phyloP scores from a whole-genome alignment of 2,113 vertebrate species.

The Anoura caudifer region DNA sequence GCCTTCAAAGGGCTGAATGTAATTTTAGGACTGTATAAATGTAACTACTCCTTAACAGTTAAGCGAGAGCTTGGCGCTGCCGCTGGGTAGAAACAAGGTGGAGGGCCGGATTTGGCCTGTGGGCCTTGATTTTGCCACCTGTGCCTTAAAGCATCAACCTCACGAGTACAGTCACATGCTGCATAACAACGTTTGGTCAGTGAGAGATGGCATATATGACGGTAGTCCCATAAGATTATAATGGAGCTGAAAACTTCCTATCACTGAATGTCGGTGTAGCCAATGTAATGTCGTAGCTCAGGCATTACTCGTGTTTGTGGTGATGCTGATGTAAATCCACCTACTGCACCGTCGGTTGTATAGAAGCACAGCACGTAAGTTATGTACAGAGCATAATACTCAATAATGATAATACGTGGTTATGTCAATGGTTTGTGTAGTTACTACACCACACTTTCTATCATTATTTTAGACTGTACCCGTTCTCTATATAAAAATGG shows the following conservation, averaged over 20 bases:
- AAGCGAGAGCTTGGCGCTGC: no score
- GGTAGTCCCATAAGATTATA: background rate
- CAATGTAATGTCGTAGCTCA: background rate
- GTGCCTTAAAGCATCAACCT: background rate
- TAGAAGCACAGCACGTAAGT: background rate
- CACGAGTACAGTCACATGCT: background rate
- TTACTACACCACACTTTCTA: background rate
- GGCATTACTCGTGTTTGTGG: background rate
- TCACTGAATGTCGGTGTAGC: background rate
- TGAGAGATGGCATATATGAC: no score
- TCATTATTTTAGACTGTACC: background rate
- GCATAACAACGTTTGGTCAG: background rate
- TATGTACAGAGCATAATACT: no score
- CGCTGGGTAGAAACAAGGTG: no score
- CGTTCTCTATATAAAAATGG: background rate
- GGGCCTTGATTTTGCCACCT: no score
- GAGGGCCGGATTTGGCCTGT: no score
- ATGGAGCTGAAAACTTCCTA: background rate
- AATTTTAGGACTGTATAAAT: no score
- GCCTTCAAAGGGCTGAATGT: no score
- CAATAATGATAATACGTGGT: background rate
- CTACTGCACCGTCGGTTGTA: background rate
- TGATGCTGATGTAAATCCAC: background rate
- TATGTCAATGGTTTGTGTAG: background rate
- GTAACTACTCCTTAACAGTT: no score